These are phyloP conservation scores for Drosophila baimaii DNA, from an alignment of 1,140 invertebrate species.

Conservation along the genomic window DNA sequence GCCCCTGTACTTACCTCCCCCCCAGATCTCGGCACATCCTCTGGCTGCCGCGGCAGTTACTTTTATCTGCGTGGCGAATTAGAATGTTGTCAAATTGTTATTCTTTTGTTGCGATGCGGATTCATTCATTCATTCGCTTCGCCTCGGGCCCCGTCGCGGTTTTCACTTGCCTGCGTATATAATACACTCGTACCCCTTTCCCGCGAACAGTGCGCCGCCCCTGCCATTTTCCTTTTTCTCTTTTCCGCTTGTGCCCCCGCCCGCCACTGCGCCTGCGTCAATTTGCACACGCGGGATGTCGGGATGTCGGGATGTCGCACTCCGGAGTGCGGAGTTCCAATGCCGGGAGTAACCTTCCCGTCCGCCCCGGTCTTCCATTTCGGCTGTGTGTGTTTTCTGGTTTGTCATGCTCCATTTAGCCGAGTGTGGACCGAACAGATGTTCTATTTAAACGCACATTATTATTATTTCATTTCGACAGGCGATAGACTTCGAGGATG, in stretches of 20 bases:
- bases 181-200: slow-evolving; percentile 68
- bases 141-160: slow-evolving; percentile 49
- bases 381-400: slow-evolving; percentile 78
- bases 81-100: slow-evolving; percentile 84
- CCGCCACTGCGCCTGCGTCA: slow-evolving; percentile 40
- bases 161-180: slow-evolving; percentile 48
- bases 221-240: neutral
- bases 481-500: slow-evolving; percentile 64
- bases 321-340: too few species aligned
- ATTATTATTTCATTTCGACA: slow-evolving; percentile 83
- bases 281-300: slow-evolving; percentile 41
- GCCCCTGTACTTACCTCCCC: slow-evolving; percentile 8
- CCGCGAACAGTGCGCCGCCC: neutral
- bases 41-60: slow-evolving; percentile 55
- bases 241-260: neutral
- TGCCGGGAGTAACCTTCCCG: too few species aligned
- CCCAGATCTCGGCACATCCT: slow-evolving; percentile 9
- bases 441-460: slow-evolving; percentile 84
- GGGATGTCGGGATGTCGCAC: slow-evolving; percentile 38
- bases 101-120: slow-evolving; percentile 82
- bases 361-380: slow-evolving; percentile 2
- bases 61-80: slow-evolving; percentile 83
- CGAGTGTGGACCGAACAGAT: slow-evolving; percentile 84
- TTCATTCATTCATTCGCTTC: slow-evolving; percentile 81
- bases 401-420: slow-evolving; percentile 84